Evolutionary conservation across 1,140 invertebrate genomes (phyloP), one percentile per base, ranked within the genome.

Genomic region (Cotesia chilonis): DNA sequence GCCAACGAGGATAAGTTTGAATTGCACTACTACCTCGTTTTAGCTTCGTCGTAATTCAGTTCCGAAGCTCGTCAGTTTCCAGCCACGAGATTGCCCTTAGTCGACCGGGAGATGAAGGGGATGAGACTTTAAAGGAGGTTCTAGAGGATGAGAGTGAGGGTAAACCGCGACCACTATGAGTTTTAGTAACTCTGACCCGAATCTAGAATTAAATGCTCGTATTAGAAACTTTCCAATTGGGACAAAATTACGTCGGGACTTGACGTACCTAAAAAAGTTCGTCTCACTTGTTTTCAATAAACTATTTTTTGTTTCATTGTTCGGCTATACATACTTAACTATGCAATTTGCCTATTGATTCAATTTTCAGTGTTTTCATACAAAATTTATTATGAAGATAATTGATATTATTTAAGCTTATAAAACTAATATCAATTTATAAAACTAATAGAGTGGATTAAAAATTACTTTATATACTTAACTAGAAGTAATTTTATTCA

Each of bases 31-130:
- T 47, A 59, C 66, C 51, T 55, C 66, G 20, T 68, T 68, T 68
- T 55, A 68, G 51, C 66, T 55, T 55, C 38, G 7, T 54, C 41
- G 66, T 68, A 68, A 68, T 68, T 68, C 66, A 68, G 66, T 68
- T 68, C 51, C 66, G 51, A 55, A 68, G 66, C 66, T 68, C 66
- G 66, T 52, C 51, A 55, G 66, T 68, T 54, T 28, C 66, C 66
- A 68, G 66, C 66, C 66, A 68, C 66, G 66, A 68, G 66, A 68
- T 68, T 68, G 47, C 66, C 66, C 66, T 55, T 55, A 51, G 63
- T 51, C 14, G 3, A 54, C 47, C 20, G 20, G 36, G 66, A 5
- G 20, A 68, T 54, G 52, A 55, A 68, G 28, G 66, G 41, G 51
- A n/a, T 51, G 17, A 52, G 66, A 54, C 51, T 55, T 17, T 55